Evolutionary conservation across 2,113 vertebrate genomes (phyloP).

Genomic region (Alouatta palliata): DNA sequence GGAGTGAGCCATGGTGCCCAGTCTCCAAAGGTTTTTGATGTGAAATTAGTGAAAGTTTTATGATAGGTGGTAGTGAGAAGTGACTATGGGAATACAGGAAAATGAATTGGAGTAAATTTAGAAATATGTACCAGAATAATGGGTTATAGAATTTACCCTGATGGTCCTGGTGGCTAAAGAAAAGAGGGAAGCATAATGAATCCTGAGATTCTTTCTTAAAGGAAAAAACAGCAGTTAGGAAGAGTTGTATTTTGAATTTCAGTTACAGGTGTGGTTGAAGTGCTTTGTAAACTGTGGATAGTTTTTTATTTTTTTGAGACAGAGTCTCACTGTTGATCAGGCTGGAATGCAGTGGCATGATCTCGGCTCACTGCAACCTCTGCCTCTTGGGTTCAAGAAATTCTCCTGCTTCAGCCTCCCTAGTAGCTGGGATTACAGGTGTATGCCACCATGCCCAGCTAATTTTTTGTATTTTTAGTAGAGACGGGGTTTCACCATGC

Average conservation of each 20-base stretch:
- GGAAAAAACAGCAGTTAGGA: background rate
- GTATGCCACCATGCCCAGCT: no score
- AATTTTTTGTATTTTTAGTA: no score
- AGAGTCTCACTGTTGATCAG: no score
- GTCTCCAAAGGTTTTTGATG: background rate
- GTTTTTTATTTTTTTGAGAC: no score
- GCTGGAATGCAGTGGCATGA: no score
- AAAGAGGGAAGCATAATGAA: constrained; percentile 20
- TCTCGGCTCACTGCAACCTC: no score
- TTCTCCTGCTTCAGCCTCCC: no score
- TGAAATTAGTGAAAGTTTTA: background rate
- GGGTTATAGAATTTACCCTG: constrained; percentile 35
- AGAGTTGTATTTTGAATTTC: constrained; percentile 33
- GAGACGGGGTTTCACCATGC: no score
- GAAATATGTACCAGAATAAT: background rate
- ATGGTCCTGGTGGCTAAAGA: background rate
- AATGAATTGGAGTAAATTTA: background rate
- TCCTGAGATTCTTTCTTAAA: background rate
- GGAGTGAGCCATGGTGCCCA: no score
- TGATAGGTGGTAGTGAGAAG: background rate
- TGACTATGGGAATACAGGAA: background rate
- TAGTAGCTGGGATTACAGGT: no score
- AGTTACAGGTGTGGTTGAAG: background rate
- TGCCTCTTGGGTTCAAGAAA: no score
- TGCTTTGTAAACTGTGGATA: constrained; percentile 7